Percentiles rank a stretch among this genome's conserved stretches.
phyloP scores from a whole-genome alignment of 2,888 invertebrate species.

The Eueremaeus valkanovi region DNA sequence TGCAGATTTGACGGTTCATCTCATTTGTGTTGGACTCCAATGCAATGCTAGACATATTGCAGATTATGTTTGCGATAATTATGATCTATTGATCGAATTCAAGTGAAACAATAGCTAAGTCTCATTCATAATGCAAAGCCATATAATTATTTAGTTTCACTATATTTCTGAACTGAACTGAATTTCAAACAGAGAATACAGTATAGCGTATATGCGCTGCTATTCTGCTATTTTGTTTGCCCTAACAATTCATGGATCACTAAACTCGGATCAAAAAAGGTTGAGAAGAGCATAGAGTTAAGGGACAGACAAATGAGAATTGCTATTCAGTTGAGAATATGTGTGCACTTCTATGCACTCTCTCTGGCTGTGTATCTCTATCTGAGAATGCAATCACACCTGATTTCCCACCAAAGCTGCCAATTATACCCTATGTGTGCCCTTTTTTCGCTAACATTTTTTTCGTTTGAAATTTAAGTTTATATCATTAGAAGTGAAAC shows the following conservation, averaged over 20 bases:
- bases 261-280: slow-evolving; percentile 28
- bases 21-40: slow-evolving; percentile 21
- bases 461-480: background rate
- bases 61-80: slow-evolving; percentile 30
- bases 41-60: background rate
- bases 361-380: background rate
- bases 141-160: slow-evolving; percentile 27
- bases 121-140: slow-evolving; percentile 24
- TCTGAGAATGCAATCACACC: slow-evolving; percentile 31
- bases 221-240: background rate
- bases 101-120: slow-evolving; percentile 31
- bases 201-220: background rate
- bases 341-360: background rate
- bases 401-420: slow-evolving; percentile 32
- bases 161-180: too few relatives aligned
- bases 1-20: slow-evolving; percentile 10
- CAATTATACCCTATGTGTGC: slow-evolving; percentile 20
- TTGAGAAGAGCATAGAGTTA: slow-evolving; percentile 15
- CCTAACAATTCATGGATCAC: slow-evolving; percentile 37
- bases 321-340: background rate
- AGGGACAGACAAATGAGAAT: slow-evolving; percentile 23
- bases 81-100: slow-evolving; percentile 25
- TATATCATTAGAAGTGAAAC: slow-evolving; percentile 17
- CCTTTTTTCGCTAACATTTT: slow-evolving; percentile 6
- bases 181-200: background rate